Conservation (phyloP, 2,888 invertebrate species). For the Agrotis ipsilon region DNA sequence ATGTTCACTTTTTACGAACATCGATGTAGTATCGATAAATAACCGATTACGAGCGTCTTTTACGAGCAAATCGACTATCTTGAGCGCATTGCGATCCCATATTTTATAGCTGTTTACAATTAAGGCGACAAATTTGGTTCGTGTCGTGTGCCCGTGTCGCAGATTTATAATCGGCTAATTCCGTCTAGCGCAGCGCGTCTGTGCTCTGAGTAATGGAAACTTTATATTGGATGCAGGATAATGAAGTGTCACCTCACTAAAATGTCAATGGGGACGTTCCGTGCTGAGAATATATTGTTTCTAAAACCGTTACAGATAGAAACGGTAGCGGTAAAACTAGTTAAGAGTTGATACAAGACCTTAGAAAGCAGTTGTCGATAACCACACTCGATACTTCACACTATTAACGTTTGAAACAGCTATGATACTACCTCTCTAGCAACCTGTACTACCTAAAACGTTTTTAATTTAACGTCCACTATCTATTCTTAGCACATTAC, state of each 20-base stretch:
- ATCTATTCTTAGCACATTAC: slow-evolving; percentile 57
- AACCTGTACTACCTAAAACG: slow-evolving; percentile 43
- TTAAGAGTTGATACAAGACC: slow-evolving; percentile 9
- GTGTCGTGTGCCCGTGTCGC: slow-evolving; percentile 62
- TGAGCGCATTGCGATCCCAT: slow-evolving; percentile 65
- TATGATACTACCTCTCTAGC: slow-evolving; percentile 35
- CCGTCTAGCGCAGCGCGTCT: slow-evolving; percentile 62
- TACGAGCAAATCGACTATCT: slow-evolving; percentile 72
- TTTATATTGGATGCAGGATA: slow-evolving; percentile 36
- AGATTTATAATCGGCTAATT: slow-evolving; percentile 76
- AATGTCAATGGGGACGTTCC: slow-evolving; percentile 37
- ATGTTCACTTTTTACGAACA: slow-evolving; percentile 61
- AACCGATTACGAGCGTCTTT: slow-evolving; percentile 68
- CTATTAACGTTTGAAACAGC: slow-evolving; percentile 35
- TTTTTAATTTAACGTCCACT: slow-evolving; percentile 48
- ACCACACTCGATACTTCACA: slow-evolving; percentile 38
- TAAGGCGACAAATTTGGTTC: slow-evolving; percentile 72
- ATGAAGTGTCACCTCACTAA: slow-evolving; percentile 42
- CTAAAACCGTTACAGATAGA: slow-evolving; percentile 1
- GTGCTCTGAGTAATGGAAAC: slow-evolving; percentile 66
- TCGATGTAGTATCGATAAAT: slow-evolving; percentile 66
- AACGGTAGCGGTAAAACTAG: slow-evolving; percentile 23
- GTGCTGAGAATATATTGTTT: slow-evolving; percentile 21
- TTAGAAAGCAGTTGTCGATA: slow-evolving; percentile 28
- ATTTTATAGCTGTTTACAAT: slow-evolving; percentile 75